A percentile compares a stretch with the other conserved stretches of the same genome.
These are phyloP conservation scores for Catagonus wagneri DNA, from an alignment of 2,113 vertebrate genomes.

Conservation along the genomic window DNA sequence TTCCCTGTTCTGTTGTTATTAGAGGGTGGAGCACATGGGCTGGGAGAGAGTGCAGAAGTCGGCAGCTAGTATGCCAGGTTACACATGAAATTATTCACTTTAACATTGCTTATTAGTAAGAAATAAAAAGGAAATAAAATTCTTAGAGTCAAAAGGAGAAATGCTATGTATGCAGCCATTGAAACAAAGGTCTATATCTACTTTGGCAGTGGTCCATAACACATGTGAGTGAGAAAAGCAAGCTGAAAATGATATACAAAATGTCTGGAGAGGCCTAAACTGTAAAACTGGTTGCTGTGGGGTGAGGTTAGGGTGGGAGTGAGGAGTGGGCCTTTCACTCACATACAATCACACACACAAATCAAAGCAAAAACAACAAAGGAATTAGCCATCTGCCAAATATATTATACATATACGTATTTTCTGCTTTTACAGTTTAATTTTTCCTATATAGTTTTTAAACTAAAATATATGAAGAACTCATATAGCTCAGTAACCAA, in stretches of 20 bases:
- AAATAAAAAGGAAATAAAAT: not conserved
- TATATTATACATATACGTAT: not conserved
- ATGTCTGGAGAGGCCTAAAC: not conserved
- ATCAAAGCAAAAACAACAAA: not conserved
- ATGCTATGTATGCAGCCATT: not conserved
- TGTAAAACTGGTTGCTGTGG: not conserved
- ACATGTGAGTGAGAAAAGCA: not conserved
- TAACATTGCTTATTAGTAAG: not conserved
- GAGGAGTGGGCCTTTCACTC: not conserved
- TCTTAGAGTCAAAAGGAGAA: not conserved
- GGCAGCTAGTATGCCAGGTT: not conserved
- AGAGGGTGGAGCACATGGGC: not conserved
- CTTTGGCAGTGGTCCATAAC: not conserved
- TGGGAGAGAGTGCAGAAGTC: not conserved
- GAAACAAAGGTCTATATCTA: not conserved
- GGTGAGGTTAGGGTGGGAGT: not conserved
- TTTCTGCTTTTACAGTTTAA: not conserved
- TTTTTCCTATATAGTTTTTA: not conserved
- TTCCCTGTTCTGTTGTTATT: not conserved
- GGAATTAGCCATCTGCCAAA: not conserved
- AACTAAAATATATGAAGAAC: not conserved
- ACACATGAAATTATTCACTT: not conserved
- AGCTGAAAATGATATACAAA: not conserved
- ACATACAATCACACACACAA: not conserved
- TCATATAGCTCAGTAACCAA: not conserved